These are phyloP conservation scores for Glyptemys insculpta DNA, from an alignment of 2,797 vertebrate genomes.

Conservation along the genomic window DNA sequence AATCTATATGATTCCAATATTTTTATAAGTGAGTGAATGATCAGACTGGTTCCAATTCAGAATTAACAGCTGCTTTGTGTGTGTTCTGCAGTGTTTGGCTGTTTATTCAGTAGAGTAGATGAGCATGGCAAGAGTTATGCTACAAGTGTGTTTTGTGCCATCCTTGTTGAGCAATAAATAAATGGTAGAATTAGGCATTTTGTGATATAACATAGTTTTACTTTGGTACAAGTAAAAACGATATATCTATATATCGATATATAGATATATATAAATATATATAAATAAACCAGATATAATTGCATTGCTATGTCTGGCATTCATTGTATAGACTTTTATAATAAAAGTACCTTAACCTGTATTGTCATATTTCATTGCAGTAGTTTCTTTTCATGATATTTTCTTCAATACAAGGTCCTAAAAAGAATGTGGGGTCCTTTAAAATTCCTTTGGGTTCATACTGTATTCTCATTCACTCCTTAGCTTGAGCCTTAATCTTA, in stretches of 20 bases:
- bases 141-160: conserved; percentile 90
- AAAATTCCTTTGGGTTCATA: background rate
- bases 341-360: conserved; percentile 84
- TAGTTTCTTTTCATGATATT: conserved; percentile 50
- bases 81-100: conserved; percentile 82
- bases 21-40: conserved; percentile 88
- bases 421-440: background rate
- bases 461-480: background rate
- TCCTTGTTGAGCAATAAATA: conserved; percentile 91
- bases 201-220: conserved; percentile 81
- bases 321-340: conserved; percentile 87
- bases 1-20: conserved; percentile 89
- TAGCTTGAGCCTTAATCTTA: background rate
- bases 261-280: conserved; percentile 79
- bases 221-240: conserved; percentile 82
- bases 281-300: conserved; percentile 80
- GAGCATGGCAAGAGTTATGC: conserved; percentile 89
- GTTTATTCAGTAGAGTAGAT: conserved; percentile 85
- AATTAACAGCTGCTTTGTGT: conserved; percentile 88
- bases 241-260: conserved; percentile 83
- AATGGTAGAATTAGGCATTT: conserved; percentile 81
- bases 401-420: background rate
- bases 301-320: conserved; percentile 83
- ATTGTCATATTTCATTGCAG: conserved; percentile 76
- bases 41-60: conserved; percentile 85